These are phyloP conservation scores for Drosophila anomelani DNA, from an alignment of 2,888 invertebrate species.

Conservation along the genomic window DNA sequence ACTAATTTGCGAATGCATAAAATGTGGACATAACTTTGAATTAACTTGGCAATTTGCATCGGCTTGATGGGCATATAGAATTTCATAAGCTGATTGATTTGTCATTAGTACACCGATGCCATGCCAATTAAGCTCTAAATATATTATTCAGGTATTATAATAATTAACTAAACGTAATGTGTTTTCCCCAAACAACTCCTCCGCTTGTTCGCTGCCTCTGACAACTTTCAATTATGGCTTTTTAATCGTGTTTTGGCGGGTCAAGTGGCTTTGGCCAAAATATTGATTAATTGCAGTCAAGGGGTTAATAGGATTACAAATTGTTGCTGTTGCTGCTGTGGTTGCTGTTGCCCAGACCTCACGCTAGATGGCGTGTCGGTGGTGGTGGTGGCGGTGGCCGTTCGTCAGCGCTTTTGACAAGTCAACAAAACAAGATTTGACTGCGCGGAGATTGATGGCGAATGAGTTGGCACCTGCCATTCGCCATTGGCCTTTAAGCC, in stretches of 20 bases:
- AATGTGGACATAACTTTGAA: slow-evolving; percentile 39
- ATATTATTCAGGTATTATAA: slow-evolving; percentile 11
- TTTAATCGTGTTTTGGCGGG: slow-evolving; percentile 32
- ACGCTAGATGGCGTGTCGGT: slow-evolving; percentile 70
- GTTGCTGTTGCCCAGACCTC: slow-evolving; percentile 44
- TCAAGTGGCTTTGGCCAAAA: slow-evolving; percentile 43
- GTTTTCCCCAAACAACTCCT: not conserved
- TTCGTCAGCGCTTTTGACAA: slow-evolving; percentile 49
- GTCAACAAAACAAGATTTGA: slow-evolving; percentile 44
- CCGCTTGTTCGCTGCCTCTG: not conserved
- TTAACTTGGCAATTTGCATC: slow-evolving; percentile 59
- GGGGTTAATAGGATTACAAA: slow-evolving; percentile 72
- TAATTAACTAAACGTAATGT: slow-evolving; percentile 21
- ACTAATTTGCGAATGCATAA: slow-evolving; percentile 68
- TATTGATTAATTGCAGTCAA: slow-evolving; percentile 68
- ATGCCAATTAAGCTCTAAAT: slow-evolving; percentile 19
- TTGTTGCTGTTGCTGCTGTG: slow-evolving; percentile 24
- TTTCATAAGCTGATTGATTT: slow-evolving; percentile 36
- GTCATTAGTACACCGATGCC: slow-evolving; percentile 11
- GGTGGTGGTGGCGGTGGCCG: slow-evolving; percentile 1
- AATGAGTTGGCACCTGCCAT: slow-evolving; percentile 51
- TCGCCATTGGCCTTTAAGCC: slow-evolving; percentile 47
- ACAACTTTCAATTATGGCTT: slow-evolving; percentile 33
- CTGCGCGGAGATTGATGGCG: slow-evolving; percentile 37
- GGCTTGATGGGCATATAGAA: slow-evolving; percentile 3